Evolutionary conservation across 2,888 invertebrate species (phyloP).

Genomic region (Lottia gigantea): DNA sequence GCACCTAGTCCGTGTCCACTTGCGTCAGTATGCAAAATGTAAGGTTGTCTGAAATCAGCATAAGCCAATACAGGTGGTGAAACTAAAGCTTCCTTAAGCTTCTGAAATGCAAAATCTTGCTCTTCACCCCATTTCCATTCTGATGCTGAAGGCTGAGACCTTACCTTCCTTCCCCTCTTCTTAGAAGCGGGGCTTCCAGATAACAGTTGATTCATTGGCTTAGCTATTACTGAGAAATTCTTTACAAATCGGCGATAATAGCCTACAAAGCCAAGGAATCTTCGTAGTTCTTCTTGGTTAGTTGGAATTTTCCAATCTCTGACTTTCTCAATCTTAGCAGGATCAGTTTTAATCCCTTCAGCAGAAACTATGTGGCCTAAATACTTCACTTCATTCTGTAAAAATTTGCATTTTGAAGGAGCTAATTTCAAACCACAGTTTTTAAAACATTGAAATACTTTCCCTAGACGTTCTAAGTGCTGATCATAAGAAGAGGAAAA

Average conservation of each 20-base stretch:
- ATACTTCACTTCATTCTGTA: conserved; percentile 26
- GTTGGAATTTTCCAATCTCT: conserved; percentile 19
- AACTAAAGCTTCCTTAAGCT: no score
- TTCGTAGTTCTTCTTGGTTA: conserved; percentile 14
- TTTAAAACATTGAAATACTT: conserved; percentile 25
- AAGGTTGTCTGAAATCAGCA: no score
- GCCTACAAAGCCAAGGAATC: conserved; percentile 20
- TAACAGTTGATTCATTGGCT: conserved; percentile 27
- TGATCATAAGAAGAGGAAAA: conserved; percentile 27
- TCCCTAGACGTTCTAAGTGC: conserved; percentile 26
- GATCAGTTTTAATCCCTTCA: not conserved
- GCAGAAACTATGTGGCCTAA: conserved; percentile 28
- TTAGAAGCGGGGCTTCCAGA: conserved; percentile 15
- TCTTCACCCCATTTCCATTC: no score
- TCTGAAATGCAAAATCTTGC: no score
- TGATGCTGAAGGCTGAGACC: no score
- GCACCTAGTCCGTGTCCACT: conserved; percentile 23
- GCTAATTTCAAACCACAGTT: conserved; percentile 26
- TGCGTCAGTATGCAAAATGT: not conserved
- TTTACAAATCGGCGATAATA: conserved; percentile 27
- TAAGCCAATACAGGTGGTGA: no score
- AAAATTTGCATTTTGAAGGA: conserved; percentile 25
- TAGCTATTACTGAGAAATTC: conserved; percentile 28
- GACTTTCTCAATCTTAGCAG: conserved; percentile 15
- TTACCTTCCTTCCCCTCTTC: not conserved